Evolutionary conservation across 2,113 vertebrate species (phyloP).

Genomic region (Corythornis cristatus): DNA sequence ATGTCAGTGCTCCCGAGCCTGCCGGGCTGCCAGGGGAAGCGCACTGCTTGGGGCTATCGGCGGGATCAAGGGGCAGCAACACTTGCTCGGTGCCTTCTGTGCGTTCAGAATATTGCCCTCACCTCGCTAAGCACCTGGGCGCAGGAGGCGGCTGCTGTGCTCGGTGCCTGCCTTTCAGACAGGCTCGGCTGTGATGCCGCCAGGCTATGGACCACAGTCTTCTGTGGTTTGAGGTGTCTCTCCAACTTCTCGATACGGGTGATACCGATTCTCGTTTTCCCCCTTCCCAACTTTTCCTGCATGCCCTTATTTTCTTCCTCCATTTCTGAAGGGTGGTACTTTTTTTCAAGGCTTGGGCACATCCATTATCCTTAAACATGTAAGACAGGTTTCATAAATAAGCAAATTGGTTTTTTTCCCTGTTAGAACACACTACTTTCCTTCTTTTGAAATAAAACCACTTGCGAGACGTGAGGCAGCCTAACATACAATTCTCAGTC

Average conservation of each 20-base stretch:
- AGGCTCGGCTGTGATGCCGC: neutral
- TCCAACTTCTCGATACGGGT: fast-evolving
- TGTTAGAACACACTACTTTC: neutral
- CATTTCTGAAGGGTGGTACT: neutral
- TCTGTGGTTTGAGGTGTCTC: too few species aligned
- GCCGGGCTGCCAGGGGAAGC: neutral
- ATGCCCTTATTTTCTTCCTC: too few species aligned
- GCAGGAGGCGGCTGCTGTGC: neutral
- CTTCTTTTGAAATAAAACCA: fast-evolving
- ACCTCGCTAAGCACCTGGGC: fast-evolving
- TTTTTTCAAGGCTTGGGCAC: neutral
- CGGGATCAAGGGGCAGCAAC: neutral
- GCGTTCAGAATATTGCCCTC: neutral
- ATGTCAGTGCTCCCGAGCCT: neutral
- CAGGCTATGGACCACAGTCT: fast-evolving
- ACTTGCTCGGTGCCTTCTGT: neutral
- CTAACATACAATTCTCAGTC: neutral
- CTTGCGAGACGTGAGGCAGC: neutral
- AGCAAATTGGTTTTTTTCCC: neutral
- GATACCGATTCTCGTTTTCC: neutral
- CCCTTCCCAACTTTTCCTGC: fast-evolving
- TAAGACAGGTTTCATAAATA: neutral
- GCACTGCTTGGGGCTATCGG: fast-evolving
- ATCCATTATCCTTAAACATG: neutral
- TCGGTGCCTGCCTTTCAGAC: neutral